Percentiles rank a stretch among this genome's conserved stretches.
phyloP scores from a whole-genome alignment of 64 coral and sea anemone genomes.

The Acropora yongei region DNA sequence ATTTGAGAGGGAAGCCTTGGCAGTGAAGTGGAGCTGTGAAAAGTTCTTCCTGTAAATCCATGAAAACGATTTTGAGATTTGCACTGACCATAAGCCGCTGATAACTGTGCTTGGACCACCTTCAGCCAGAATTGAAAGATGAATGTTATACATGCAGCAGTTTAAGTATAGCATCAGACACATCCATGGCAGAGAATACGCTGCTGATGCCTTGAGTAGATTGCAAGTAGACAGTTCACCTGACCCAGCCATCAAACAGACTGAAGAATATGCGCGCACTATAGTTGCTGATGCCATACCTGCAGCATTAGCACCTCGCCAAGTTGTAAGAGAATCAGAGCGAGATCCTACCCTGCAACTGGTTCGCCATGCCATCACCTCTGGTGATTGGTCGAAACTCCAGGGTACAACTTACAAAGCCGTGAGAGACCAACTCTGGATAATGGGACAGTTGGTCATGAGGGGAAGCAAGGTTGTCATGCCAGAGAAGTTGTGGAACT shows the following conservation, averaged over 20 bases:
- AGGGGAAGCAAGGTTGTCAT: slow-evolving; percentile 52
- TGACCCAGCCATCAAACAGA: slow-evolving; percentile 15
- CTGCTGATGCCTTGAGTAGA: slow-evolving; percentile 49
- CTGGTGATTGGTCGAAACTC: slow-evolving; percentile 43
- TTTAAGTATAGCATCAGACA: slow-evolving; percentile 47
- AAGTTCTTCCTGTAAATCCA: slow-evolving; percentile 29
- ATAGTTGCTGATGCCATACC: slow-evolving; percentile 34
- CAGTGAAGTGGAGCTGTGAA: slow-evolving; percentile 37
- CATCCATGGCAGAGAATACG: slow-evolving; percentile 38
- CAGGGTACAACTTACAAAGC: slow-evolving; percentile 59
- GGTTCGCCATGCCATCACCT: slow-evolving; percentile 43
- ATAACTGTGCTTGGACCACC: slow-evolving; percentile 36
- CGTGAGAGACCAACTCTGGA: slow-evolving; percentile 61
- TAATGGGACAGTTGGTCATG: slow-evolving; percentile 66
- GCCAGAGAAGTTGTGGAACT: slow-evolving; percentile 59
- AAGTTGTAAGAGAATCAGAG: slow-evolving; percentile 47
- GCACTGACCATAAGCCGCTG: slow-evolving; percentile 51
- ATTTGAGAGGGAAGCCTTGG: slow-evolving; percentile 46
- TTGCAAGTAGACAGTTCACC: slow-evolving; percentile 15
- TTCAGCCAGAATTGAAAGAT: slow-evolving; percentile 36
- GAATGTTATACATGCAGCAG: slow-evolving; percentile 58
- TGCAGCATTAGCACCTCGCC: slow-evolving; percentile 19
- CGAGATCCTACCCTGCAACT: slow-evolving; percentile 39
- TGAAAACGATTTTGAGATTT: slow-evolving; percentile 9
- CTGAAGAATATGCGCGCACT: slow-evolving; percentile 48